Evolutionary conservation across 2,113 vertebrate species (phyloP).

Genomic region (Lycaon pictus): DNA sequence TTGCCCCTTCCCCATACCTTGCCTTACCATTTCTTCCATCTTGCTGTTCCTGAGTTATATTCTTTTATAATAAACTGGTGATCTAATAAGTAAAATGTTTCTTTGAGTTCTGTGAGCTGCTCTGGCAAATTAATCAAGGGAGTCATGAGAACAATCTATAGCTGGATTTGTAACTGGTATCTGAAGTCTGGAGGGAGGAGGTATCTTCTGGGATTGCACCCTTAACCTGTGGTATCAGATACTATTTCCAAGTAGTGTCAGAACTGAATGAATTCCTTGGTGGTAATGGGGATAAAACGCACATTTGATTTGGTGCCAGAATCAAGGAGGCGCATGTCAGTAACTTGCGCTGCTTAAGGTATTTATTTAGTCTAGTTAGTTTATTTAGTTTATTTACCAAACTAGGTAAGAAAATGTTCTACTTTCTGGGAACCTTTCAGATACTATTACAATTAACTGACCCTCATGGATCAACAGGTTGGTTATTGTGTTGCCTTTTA

Average conservation of each 20-base stretch:
- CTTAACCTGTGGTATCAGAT: background rate
- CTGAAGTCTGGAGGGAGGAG: background rate
- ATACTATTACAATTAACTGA: background rate
- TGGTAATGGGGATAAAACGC: background rate
- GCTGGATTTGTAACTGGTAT: background rate
- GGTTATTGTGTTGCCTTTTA: conserved; percentile 44
- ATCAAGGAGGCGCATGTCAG: background rate
- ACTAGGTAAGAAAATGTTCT: conserved; percentile 2
- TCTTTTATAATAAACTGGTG: conserved; percentile 20
- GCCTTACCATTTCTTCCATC: background rate
- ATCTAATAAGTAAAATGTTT: background rate
- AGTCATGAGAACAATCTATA: background rate
- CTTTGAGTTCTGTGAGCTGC: background rate
- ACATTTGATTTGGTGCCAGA: background rate
- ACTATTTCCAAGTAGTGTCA: background rate
- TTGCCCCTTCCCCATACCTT: background rate
- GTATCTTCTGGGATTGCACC: background rate
- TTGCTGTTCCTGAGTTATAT: background rate
- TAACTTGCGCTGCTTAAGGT: background rate
- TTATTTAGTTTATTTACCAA: background rate
- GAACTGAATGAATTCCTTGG: background rate
- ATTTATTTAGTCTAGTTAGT: background rate
- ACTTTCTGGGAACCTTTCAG: background rate
- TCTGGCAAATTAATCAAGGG: background rate
- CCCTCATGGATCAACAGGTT: background rate